phyloP scores from a whole-genome alignment of 1,140 invertebrate species.

The Adoxophyes honmai region DNA sequence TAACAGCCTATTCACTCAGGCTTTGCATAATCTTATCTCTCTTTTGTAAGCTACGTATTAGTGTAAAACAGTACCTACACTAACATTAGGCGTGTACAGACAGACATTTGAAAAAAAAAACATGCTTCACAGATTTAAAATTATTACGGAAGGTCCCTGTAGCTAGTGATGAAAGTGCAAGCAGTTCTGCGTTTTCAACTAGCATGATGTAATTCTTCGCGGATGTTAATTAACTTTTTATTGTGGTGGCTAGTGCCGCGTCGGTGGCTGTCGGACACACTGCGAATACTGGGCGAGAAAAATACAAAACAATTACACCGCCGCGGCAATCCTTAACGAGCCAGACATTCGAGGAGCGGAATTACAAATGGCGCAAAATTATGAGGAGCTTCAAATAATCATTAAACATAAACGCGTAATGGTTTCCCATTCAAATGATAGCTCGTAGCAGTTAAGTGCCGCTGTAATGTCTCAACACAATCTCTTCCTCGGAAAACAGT shows the following conservation, averaged over 20 bases:
- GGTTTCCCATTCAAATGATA: constrained; percentile 65
- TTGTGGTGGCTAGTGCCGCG: constrained; percentile 23
- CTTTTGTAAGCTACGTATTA: too few relatives aligned
- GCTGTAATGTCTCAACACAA: constrained; percentile 63
- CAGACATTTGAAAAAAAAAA: too few relatives aligned
- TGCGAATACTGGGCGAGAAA: constrained; percentile 23
- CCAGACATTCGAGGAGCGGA: constrained; percentile 36
- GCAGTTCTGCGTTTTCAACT: constrained; percentile 21
- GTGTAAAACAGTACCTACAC: too few relatives aligned
- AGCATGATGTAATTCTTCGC: constrained; percentile 33
- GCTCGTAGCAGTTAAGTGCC: constrained; percentile 59
- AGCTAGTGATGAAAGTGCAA: not conserved
- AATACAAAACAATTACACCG: constrained; percentile 47
- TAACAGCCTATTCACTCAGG: too few relatives aligned
- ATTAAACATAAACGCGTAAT: constrained; percentile 68
- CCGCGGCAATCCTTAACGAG: constrained; percentile 43
- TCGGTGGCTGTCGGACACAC: constrained; percentile 18
- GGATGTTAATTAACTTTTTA: constrained; percentile 48
- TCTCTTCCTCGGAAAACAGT: constrained; percentile 60
- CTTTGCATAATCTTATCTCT: too few relatives aligned
- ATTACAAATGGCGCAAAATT: constrained; percentile 59
- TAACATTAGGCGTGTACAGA: too few relatives aligned
- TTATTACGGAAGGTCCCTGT: not conserved
- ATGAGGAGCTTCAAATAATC: constrained; percentile 62
- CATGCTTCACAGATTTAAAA: too few relatives aligned